Evolutionary conservation across 2,113 vertebrate genomes (phyloP).

Genomic region (Lathamus discolor): DNA sequence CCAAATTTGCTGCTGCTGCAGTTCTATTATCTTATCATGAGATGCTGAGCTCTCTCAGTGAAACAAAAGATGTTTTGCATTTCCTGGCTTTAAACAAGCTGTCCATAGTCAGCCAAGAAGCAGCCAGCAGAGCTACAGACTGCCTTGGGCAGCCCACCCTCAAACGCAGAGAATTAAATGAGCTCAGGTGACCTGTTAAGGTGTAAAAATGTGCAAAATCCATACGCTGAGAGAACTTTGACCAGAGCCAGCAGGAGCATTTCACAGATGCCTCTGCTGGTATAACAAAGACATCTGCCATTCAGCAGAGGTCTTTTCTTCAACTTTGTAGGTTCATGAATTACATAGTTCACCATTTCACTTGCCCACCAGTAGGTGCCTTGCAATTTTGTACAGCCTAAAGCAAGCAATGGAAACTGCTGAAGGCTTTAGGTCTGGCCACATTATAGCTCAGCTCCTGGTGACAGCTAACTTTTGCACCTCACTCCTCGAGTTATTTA

Average conservation of each 20-base stretch:
- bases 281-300: neutral
- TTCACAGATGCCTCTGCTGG: neutral
- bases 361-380: neutral
- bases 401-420: neutral
- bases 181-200: neutral
- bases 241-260: neutral
- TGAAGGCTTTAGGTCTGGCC: neutral
- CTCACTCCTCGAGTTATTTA: neutral
- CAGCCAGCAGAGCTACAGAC: neutral
- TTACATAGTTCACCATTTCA: neutral
- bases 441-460: neutral
- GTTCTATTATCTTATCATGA: neutral
- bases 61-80: neutral
- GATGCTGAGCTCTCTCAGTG: neutral
- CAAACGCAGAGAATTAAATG: neutral
- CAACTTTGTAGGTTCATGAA: neutral
- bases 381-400: neutral
- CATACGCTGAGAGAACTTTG: neutral
- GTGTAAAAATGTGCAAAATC: neutral
- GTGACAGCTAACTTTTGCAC: neutral
- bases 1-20: neutral
- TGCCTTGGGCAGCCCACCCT: neutral
- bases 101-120: neutral
- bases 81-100: neutral
- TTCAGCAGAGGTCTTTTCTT: neutral